phyloP scores from a whole-genome alignment of 1,140 invertebrate species.

The Drosophila malerkotliana region DNA sequence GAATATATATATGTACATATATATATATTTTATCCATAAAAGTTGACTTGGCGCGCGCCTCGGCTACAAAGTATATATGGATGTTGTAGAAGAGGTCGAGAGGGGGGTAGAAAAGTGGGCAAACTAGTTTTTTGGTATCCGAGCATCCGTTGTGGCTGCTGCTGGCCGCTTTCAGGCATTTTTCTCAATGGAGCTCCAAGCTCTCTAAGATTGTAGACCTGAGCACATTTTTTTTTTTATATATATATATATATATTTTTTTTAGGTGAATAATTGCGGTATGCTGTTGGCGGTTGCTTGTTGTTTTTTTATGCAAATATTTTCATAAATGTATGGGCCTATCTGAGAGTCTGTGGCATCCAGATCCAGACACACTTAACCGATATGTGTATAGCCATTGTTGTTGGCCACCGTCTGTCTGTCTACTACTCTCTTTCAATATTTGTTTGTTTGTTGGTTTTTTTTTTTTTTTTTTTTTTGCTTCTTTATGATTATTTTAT shows the following conservation, averaged over 20 bases:
- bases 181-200: conserved; percentile 73
- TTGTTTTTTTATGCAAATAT: conserved; percentile 70
- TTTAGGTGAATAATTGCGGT: conserved; percentile 70
- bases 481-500: conserved; percentile 48
- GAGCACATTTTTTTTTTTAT: conserved; percentile 33
- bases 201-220: conserved; percentile 69
- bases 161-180: conserved; percentile 53
- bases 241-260: neutral
- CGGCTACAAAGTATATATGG: conserved; percentile 45
- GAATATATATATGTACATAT: conserved; percentile 38
- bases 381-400: conserved; percentile 32
- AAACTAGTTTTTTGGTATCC: conserved; percentile 79
- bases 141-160: conserved; percentile 74
- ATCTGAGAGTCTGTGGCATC: conserved; percentile 28
- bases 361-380: conserved; percentile 62
- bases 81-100: conserved; percentile 13
- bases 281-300: conserved; percentile 38
- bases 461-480: neutral
- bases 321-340: conserved; percentile 10
- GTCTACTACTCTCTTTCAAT: conserved; percentile 50
- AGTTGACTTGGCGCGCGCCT: conserved; percentile 74
- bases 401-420: conserved; percentile 12
- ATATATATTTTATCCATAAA: conserved; percentile 48
- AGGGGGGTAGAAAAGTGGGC: conserved; percentile 62
- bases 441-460: conserved; percentile 42